phyloP scores from a whole-genome alignment of 2,113 vertebrate species.

The Tachycineta bicolor region DNA sequence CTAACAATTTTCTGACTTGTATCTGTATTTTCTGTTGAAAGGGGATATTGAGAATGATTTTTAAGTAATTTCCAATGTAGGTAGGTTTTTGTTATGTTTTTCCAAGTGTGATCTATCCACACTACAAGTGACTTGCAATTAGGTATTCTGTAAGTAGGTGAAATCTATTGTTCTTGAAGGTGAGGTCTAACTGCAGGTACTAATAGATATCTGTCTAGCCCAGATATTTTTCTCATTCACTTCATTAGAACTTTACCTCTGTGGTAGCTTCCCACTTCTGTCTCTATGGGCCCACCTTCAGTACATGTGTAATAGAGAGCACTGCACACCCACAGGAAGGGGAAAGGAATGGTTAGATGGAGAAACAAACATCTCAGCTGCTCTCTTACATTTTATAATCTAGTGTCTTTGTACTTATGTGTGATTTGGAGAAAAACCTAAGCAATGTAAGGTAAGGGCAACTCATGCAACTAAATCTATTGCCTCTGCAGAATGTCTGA shows the following conservation, averaged over 20 bases:
- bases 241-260: neutral
- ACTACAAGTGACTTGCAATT: neutral
- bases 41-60: neutral
- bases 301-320: neutral
- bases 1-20: neutral
- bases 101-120: neutral
- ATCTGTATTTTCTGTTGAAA: neutral
- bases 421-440: neutral
- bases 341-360: neutral
- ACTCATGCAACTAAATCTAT: neutral
- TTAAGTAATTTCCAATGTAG: neutral
- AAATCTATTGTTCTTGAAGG: neutral
- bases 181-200: neutral
- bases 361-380: neutral
- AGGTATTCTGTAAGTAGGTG: neutral
- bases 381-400: neutral
- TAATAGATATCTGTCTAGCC: neutral
- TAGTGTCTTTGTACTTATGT: neutral
- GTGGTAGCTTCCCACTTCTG: neutral
- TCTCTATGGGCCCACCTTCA: neutral
- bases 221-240: neutral
- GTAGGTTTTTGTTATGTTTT: neutral
- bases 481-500: neutral
- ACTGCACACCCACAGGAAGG: neutral
- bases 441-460: neutral